Base-by-base conservation (phyloP, 2,797 vertebrate genomes). In the Mus caroli region DNA sequence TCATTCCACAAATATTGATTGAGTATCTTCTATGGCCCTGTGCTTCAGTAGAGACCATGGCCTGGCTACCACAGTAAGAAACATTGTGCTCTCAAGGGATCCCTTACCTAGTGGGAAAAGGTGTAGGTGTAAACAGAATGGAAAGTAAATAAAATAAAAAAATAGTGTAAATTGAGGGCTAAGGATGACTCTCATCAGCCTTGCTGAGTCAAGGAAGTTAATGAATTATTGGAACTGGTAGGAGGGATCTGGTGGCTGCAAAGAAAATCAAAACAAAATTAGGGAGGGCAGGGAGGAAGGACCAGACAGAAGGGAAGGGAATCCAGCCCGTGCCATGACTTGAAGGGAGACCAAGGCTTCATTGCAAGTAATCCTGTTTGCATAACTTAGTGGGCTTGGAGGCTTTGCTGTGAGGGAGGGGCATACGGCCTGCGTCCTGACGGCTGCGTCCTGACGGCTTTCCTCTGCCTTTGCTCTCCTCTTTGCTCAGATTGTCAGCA, bases 401-500 rank as follows among this genome's bases (percentile, higher is more conserved):
- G 77, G 89, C 75, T 80, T 31, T 75, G 24, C 7, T 64, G 67
- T 62, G 88, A 82, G 87, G 79, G 22, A 60, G 22, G 22, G 40
- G 54, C 14, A 4, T 6, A 12, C 37, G 71, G 67, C 43, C 75
- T 85, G 86, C 54, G 56, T 71, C 64, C 79, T 94, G 84, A 92
- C n/a, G 34, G n/a, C 22, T 19, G 50, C 50, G 1, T 78, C 64
- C 78, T 94, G 84, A 91, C 46, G 37, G n/a, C 22, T 24, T 60
- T 82, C 50, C 76, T 54, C 67, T 40, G 43, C n/a, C 17, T 40
- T 11, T 14, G 31, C 69, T 43, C 37, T 54, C 3, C 71, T 83
- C 84, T 96, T 93, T 96, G 86, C 82, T 84, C 93, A 99, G 99
- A 98, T 98, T 9, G 98, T 99, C 71, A 98, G 98, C 98, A 99